Percentiles rank a stretch among this genome's conserved stretches.
Conservation (phyloP, 2,888 invertebrate genomes). For the Brassicogethes aeneus region DNA sequence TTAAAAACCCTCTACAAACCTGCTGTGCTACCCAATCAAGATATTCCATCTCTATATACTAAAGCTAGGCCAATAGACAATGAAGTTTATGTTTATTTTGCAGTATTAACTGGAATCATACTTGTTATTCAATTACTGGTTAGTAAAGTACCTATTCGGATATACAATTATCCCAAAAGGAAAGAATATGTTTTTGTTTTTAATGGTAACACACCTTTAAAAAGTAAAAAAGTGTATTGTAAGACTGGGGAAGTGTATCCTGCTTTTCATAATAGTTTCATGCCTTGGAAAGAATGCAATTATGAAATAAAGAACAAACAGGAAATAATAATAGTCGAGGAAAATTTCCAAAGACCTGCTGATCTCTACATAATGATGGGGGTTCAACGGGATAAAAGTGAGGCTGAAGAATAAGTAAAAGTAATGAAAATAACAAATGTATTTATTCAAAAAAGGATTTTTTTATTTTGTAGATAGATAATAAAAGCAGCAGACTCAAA, state of each 20-base stretch:
- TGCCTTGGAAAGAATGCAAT: slow-evolving; percentile 28
- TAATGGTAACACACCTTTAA: slow-evolving; percentile 24
- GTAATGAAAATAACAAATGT: neutral
- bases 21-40: neutral
- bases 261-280: slow-evolving; percentile 10
- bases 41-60: neutral
- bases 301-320: slow-evolving; percentile 24
- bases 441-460: neutral
- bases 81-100: slow-evolving; percentile 21
- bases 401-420: slow-evolving; percentile 7
- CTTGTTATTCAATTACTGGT: slow-evolving; percentile 23
- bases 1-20: slow-evolving; percentile 3
- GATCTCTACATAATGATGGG: slow-evolving; percentile 37
- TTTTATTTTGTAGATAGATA: neutral
- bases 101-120: slow-evolving; percentile 20
- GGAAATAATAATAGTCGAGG: slow-evolving; percentile 28
- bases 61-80: slow-evolving; percentile 15
- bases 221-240: slow-evolving; percentile 18
- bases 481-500: no score
- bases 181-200: slow-evolving; percentile 30
- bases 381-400: slow-evolving; percentile 25
- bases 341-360: slow-evolving; percentile 32
- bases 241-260: slow-evolving; percentile 24
- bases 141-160: slow-evolving; percentile 30
- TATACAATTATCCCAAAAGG: slow-evolving; percentile 29